Evolutionary conservation across 1,140 invertebrate species (phyloP).

Genomic region (Octopus sinensis): DNA sequence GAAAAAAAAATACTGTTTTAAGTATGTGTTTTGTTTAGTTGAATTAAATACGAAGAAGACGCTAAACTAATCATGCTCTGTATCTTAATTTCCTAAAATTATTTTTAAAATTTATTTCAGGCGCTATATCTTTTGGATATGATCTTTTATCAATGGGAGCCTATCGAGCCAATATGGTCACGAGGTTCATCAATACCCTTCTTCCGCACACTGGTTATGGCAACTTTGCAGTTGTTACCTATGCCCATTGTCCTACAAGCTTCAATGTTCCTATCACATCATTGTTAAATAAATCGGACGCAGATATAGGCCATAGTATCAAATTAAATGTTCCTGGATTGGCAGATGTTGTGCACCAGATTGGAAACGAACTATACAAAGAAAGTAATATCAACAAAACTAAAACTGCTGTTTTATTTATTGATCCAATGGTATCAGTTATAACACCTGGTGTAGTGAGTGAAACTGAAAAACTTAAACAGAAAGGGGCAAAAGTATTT

Average conservation of each 20-base stretch:
- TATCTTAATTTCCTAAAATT: neutral
- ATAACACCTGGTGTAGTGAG: neutral
- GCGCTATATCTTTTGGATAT: constrained; percentile 33
- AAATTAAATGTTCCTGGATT: neutral
- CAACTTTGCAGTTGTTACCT: neutral
- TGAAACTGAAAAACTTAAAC: neutral
- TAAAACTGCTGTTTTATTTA: neutral
- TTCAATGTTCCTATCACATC: neutral
- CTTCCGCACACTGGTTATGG: neutral
- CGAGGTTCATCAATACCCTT: constrained; percentile 28
- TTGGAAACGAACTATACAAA: neutral
- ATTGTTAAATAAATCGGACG: neutral
- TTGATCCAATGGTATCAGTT: neutral
- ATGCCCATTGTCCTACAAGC: neutral
- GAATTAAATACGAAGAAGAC: too few relatives aligned
- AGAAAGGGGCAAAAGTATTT: neutral
- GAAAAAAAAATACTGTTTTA: too few relatives aligned
- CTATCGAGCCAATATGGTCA: constrained; percentile 22
- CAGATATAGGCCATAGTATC: neutral
- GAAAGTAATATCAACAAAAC: neutral
- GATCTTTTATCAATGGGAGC: constrained; percentile 31
- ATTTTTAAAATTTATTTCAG: neutral
- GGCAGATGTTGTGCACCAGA: neutral
- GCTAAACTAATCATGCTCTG: too few relatives aligned
- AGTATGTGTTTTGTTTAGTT: too few relatives aligned